Evolutionary conservation across 64 coral and sea anemone genomes (phyloP).

Genomic region (Hydrozoanthus tunicans): DNA sequence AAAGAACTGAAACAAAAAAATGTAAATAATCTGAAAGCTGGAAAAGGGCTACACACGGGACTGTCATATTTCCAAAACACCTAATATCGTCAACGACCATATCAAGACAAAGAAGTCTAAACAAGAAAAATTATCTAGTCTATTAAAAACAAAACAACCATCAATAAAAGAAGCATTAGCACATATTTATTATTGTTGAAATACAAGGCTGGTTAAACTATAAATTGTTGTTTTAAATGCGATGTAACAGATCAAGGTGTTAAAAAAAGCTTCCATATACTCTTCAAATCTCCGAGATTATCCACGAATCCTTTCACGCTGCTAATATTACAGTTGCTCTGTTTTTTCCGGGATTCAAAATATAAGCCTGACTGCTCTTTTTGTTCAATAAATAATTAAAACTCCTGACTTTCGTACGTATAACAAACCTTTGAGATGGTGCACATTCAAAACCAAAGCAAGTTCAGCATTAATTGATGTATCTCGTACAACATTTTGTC

Average conservation of each 20-base stretch:
- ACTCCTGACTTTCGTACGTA: constrained; percentile 19
- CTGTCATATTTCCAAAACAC: background rate
- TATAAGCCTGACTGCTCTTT: constrained; percentile 29
- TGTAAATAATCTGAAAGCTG: background rate
- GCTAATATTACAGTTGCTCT: constrained; percentile 5
- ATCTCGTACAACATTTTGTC: background rate
- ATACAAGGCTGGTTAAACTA: too few species aligned
- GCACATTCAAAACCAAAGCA: background rate
- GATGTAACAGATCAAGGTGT: background rate
- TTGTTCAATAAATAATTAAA: constrained; percentile 45
- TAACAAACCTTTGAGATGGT: background rate
- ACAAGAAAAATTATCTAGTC: constrained; percentile 11
- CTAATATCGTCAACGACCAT: constrained; percentile 18
- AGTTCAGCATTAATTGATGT: background rate
- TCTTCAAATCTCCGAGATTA: background rate
- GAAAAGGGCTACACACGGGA: background rate
- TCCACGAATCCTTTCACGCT: background rate
- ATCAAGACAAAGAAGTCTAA: constrained; percentile 6
- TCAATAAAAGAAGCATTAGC: background rate
- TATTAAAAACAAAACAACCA: constrained; percentile 1
- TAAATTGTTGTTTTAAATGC: too few species aligned
- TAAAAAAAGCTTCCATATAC: too few species aligned
- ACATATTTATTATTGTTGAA: background rate
- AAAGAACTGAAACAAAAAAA: constrained; percentile 44
- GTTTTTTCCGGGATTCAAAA: constrained; percentile 52